Evolutionary conservation across 2,888 invertebrate genomes (phyloP).

Genomic region (Hipparchia sbordonii): DNA sequence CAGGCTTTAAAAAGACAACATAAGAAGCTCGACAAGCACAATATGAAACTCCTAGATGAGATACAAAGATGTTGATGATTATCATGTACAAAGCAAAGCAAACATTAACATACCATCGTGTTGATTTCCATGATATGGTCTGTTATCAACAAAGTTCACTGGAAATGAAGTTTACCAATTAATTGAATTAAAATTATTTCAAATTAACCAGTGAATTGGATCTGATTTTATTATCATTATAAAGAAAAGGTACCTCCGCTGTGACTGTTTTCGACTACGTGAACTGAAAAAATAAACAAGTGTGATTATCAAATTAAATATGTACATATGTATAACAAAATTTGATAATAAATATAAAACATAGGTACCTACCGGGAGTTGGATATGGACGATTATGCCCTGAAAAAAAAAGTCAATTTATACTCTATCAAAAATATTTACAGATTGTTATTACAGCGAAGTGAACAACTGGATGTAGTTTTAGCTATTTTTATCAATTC

Average conservation of each 20-base stretch:
- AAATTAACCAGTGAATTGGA: neutral
- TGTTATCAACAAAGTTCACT: slow-evolving; percentile 41
- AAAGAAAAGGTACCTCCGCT: neutral
- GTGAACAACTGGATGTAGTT: too few relatives aligned
- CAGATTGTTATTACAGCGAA: too few relatives aligned
- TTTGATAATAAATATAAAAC: neutral
- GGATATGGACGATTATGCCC: neutral
- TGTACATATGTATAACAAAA: neutral
- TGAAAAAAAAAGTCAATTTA: neutral
- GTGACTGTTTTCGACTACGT: neutral
- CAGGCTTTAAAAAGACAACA: neutral
- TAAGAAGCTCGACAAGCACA: neutral
- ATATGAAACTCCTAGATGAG: neutral
- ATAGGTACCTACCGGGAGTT: neutral
- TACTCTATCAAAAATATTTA: too few relatives aligned
- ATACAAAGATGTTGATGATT: neutral
- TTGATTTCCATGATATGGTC: slow-evolving; percentile 26
- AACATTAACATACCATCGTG: slow-evolving; percentile 2
- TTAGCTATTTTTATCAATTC: too few relatives aligned
- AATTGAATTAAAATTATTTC: neutral
- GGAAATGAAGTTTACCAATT: slow-evolving; percentile 30
- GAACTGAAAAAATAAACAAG: neutral
- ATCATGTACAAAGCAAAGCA: neutral
- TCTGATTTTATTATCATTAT: neutral
- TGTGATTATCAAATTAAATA: neutral